Evolutionary conservation across 1,140 invertebrate genomes (phyloP), one percentile per base, ranked within the genome.

Genomic region (Drosophila kepulauana): DNA sequence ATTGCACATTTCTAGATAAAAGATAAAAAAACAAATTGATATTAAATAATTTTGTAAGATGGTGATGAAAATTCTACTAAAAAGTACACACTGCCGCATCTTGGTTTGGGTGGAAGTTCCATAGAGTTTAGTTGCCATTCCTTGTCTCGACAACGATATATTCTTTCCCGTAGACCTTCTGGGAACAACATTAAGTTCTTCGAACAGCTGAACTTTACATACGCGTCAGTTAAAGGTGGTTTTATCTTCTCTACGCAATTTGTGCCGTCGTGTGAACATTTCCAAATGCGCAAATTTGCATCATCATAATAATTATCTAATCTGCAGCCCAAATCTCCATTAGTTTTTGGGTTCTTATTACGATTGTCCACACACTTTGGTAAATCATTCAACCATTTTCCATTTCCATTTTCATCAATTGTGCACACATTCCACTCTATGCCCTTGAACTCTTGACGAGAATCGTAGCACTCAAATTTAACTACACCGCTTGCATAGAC

Each of bases 401-500:
- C 61, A 1, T 35, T 51, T 5, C 10, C 20, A 25, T 25, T 25
- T 25, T 25, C 20, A 25, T 25, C 20, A 25, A 25, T 30, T 1
- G 8, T 3, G 33, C 76, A 76, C 10, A 79, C 56, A 46, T 79
- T 58, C 76, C 38, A 72, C 2, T 15, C 0, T 6, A 7, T 11
- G 0, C 33, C 49, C 0, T 2, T 0, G 0, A 57, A 0, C 0
- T 6, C 20, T 0, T 1, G 1, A 0, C 0, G 25, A 8, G 0
- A 1, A 2, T 71, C 28, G 3, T 3, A 5, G 16, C 73, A 71
- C 16, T 33, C 3, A 8, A 75, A 63, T 0, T 15, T 0, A 8
- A 72, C 76, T 1, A 5, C 6, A 1, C 48, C 11, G 63, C 63
- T 76, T 11, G 77, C 5, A 61, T 72, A 72, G 0, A 76, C 77